phyloP scores from a whole-genome alignment of 1,140 invertebrate genomes.

The Saxidomus purpurata region DNA sequence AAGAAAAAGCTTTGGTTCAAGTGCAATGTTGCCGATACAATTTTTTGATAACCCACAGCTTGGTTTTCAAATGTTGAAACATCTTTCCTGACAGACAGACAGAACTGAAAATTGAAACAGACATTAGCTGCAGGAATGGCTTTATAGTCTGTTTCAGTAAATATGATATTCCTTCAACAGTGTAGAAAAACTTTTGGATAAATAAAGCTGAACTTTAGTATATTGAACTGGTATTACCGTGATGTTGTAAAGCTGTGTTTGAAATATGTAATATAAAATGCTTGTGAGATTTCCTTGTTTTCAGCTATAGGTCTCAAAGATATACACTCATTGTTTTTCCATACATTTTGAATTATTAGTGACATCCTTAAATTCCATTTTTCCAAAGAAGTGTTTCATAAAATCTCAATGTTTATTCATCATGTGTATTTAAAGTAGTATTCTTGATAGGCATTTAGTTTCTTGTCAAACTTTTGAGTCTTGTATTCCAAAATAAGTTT shows the following conservation, averaged over 20 bases:
- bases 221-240: background rate
- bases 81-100: background rate
- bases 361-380: background rate
- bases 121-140: background rate
- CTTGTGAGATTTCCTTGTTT: background rate
- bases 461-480: no score
- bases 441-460: no score
- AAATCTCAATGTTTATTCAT: background rate
- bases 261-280: background rate
- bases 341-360: background rate
- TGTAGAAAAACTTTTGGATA: background rate
- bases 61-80: background rate
- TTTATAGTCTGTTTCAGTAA: slow-evolving; percentile 8
- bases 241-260: slow-evolving; percentile 12
- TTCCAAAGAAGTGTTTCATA: background rate
- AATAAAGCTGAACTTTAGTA: background rate
- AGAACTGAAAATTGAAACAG: background rate
- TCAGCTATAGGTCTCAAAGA: background rate
- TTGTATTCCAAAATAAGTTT: no score
- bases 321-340: background rate
- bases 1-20: background rate
- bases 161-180: background rate
- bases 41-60: slow-evolving; percentile 1
- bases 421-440: no score
- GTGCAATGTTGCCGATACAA: slow-evolving; percentile 18